Evolutionary conservation across 1,140 invertebrate species (phyloP), one percentile per base, ranked within the genome.

Genomic region (Neotoxoptera formosana): DNA sequence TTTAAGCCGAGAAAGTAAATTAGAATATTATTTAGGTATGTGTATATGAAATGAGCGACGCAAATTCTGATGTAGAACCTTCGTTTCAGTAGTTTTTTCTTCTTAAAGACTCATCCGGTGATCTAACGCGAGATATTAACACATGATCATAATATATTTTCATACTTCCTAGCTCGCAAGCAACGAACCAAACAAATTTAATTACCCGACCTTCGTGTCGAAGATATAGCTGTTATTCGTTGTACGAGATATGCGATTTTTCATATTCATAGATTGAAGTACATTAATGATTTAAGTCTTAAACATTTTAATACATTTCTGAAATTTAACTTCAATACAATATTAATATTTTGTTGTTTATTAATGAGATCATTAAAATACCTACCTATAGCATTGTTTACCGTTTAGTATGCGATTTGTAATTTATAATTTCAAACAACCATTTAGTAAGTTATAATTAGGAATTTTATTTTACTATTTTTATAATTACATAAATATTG

Each of bases 101-200:
- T 91, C 45, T 67, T 81, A n/a, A 21, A 48, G 48, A 91, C 47
- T 51, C 36, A 81, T 47, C 67, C 41, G 76, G 76, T 83, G 90
- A 91, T 41, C 41, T 91, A 91, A 91, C 90, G 30, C 25, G 36
- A 88, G 89, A 45, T 67, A 67, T 90, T 90, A 34, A 90, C 89
- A 67, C 36, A 9, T 60, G 56, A 67, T 67, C 89, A 36, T 89
- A 48, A 48, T 60, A 48, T 60, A 56, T 87, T 89, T 36, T 53
- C 34, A 67, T n/a, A 93, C 91, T 93, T 93, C 91, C 91, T 76
- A 76, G 60, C 60, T 93, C 81, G 76, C 86, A 53, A 93, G 20
- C 91, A 93, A 93, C 91, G 91, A 86, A 93, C 91, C 76, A 56
- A 86, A 93, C 17, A 41, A 93, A 84, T 93, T 93, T 93, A 93